These are phyloP conservation scores for Sclerurus mexicanus DNA, from an alignment of 2,113 vertebrate species.

Conservation along the genomic window DNA sequence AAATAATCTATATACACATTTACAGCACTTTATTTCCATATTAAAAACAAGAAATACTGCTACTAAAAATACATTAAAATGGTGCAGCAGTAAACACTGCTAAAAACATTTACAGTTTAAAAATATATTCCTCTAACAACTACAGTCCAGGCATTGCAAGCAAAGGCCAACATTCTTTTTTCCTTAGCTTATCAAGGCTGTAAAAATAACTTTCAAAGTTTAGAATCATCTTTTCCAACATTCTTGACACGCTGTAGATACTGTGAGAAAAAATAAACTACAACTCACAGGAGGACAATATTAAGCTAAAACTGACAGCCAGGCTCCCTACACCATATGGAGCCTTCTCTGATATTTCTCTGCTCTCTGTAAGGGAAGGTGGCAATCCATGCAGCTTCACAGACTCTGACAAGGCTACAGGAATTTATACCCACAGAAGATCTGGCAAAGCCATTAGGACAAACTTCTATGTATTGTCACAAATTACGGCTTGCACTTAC, in stretches of 20 bases:
- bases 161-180: conserved; percentile 11
- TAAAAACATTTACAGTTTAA: neutral
- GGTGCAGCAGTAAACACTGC: neutral
- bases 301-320: conserved; percentile 32
- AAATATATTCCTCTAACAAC: neutral
- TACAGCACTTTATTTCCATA: neutral
- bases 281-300: conserved; percentile 8
- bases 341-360: neutral
- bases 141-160: neutral
- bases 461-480: neutral
- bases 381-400: neutral
- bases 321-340: neutral
- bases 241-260: conserved; percentile 29
- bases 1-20: neutral
- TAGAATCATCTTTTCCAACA: conserved; percentile 42
- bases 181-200: conserved; percentile 15
- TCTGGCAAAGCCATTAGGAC: neutral
- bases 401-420: neutral
- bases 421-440: neutral
- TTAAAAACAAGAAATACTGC: neutral
- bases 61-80: neutral
- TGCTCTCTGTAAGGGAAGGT: neutral
- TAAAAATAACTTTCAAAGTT: conserved; percentile 34
- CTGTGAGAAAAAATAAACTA: conserved; percentile 53
- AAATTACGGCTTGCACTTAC: neutral